phyloP scores from a whole-genome alignment of 2,113 vertebrate genomes.

The Pseudolaguvia tuberculata region DNA sequence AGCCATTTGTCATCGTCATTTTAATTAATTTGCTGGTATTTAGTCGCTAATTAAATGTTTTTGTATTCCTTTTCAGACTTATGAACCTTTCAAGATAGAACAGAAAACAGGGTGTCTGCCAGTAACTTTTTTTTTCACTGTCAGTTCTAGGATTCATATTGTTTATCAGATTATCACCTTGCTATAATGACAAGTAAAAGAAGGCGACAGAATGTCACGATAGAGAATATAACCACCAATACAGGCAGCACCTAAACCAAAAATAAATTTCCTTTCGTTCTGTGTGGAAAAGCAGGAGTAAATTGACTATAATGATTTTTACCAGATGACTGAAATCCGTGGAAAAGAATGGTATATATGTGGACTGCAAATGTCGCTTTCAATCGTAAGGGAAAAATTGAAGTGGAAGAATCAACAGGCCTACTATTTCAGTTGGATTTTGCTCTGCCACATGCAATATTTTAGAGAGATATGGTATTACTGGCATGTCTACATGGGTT shows the following conservation, averaged over 20 bases:
- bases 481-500: conserved; percentile 22
- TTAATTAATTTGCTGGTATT: conserved; percentile 74
- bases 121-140: conserved; percentile 15
- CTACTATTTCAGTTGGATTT: conserved; percentile 62
- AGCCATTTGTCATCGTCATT: conserved; percentile 73
- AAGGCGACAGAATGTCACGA: conserved; percentile 19
- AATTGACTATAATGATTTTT: conserved; percentile 50
- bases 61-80: conserved; percentile 57
- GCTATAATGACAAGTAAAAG: conserved; percentile 8
- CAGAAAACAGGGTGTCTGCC: conserved; percentile 28
- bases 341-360: conserved; percentile 37
- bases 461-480: conserved; percentile 50
- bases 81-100: conserved; percentile 15
- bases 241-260: background rate
- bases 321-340: conserved; percentile 42
- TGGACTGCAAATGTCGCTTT: conserved; percentile 52
- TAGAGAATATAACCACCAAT: background rate
- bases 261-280: background rate
- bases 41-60: conserved; percentile 72
- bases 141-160: background rate
- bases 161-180: conserved; percentile 22
- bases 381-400: conserved; percentile 67
- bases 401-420: conserved; percentile 50
- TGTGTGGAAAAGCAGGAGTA: conserved; percentile 31
- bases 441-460: conserved; percentile 68